phyloP scores from a whole-genome alignment of 2,797 vertebrate genomes.

The Acanthis flammea region DNA sequence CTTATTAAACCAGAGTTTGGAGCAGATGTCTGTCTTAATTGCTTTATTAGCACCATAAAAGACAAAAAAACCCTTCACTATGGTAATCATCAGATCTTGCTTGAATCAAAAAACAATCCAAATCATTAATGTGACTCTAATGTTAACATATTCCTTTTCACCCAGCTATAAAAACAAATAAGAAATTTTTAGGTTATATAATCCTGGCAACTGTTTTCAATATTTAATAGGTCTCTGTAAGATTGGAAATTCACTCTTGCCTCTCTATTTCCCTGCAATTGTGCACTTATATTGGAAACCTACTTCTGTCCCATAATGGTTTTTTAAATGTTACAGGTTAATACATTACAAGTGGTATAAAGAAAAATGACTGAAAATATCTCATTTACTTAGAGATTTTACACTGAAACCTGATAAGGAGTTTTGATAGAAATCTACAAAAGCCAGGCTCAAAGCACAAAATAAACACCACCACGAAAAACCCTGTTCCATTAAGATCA shows the following conservation, averaged over 20 bases:
- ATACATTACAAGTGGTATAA: background rate
- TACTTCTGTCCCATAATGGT: background rate
- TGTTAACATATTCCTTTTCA: slow-evolving; percentile 1
- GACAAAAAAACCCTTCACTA: background rate
- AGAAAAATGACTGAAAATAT: background rate
- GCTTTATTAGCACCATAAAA: slow-evolving; percentile 30
- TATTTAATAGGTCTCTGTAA: background rate
- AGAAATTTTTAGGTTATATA: background rate
- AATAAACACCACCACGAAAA: slow-evolving; percentile 36
- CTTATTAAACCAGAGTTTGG: slow-evolving; percentile 17
- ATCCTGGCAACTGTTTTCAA: background rate
- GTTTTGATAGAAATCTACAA: slow-evolving; percentile 43
- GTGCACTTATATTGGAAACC: background rate
- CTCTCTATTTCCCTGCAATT: background rate
- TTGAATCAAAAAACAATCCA: background rate
- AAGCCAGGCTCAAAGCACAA: slow-evolving; percentile 47
- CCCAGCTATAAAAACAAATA: slow-evolving; percentile 27
- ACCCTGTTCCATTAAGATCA: slow-evolving; percentile 25
- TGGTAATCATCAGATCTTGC: background rate
- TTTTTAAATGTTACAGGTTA: background rate
- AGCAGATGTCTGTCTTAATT: slow-evolving; percentile 18
- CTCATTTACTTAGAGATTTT: slow-evolving; percentile 14
- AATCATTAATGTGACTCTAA: background rate
- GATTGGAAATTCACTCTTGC: background rate
- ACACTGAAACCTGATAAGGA: slow-evolving; percentile 38